Percentiles rank a stretch among this genome's conserved stretches.
These are phyloP conservation scores for Ophion ventricosus DNA, from an alignment of 2,888 invertebrate species.

Conservation along the genomic window DNA sequence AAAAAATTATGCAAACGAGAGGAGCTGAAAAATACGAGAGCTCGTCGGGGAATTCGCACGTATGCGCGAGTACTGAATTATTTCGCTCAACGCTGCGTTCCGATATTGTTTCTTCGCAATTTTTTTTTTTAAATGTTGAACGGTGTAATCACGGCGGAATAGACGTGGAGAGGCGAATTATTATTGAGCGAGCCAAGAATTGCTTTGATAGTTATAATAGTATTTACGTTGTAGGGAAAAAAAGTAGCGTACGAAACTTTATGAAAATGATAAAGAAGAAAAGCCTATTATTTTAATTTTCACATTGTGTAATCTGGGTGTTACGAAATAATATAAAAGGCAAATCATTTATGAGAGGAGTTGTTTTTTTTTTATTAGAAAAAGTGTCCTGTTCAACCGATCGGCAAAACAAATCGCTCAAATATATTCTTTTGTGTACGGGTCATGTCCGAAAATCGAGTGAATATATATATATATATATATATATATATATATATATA, in stretches of 20 bases:
- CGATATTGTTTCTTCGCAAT: constrained; percentile 32
- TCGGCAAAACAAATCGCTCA: constrained; percentile 44
- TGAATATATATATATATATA: background rate
- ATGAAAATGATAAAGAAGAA: constrained; percentile 54
- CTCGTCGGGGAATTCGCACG: constrained; percentile 39
- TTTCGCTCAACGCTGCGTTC: constrained; percentile 59
- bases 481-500: background rate
- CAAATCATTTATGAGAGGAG: constrained; percentile 53
- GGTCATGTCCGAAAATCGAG: constrained; percentile 6
- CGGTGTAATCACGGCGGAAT: constrained; percentile 53
- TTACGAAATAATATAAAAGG: constrained; percentile 72
- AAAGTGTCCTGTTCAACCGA: constrained; percentile 53
- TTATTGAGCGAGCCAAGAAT: constrained; percentile 57
- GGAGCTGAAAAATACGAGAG: background rate
- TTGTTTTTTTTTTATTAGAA: constrained; percentile 28
- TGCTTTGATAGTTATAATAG: constrained; percentile 61
- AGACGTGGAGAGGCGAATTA: constrained; percentile 33
- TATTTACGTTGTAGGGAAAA: constrained; percentile 63
- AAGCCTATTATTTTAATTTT: constrained; percentile 78
- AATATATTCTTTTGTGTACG: constrained; percentile 22
- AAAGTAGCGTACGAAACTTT: constrained; percentile 56
- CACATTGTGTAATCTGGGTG: constrained; percentile 77
- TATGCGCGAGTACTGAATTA: constrained; percentile 53
- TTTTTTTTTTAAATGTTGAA: constrained; percentile 64
- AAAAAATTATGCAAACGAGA: background rate